These are phyloP conservation scores for Ia io DNA, from an alignment of 2,113 vertebrate genomes.

Conservation along the genomic window DNA sequence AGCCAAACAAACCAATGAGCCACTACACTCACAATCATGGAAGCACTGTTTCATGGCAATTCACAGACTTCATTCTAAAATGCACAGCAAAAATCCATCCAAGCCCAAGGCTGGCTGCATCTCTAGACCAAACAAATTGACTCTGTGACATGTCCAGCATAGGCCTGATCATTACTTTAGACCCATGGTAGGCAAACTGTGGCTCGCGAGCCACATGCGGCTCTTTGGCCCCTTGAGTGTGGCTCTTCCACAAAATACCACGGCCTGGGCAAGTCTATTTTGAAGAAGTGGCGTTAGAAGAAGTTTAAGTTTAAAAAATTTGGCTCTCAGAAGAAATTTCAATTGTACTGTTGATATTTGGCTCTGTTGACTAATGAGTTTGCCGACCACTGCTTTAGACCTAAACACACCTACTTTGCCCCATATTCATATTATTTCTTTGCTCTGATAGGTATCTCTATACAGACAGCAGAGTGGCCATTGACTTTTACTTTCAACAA, in stretches of 20 bases:
- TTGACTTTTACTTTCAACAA: not conserved
- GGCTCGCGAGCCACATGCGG: too few species aligned
- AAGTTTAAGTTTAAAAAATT: too few species aligned
- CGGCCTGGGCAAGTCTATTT: too few species aligned
- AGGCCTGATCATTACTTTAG: not conserved
- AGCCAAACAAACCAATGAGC: not conserved
- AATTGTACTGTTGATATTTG: too few species aligned
- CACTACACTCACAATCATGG: not conserved
- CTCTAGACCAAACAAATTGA: not conserved
- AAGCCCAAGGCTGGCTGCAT: not conserved
- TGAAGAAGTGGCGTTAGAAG: too few species aligned
- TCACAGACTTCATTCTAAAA: not conserved
- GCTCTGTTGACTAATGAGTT: too few species aligned
- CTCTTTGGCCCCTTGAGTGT: too few species aligned
- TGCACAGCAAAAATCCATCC: not conserved
- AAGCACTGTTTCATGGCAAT: not conserved
- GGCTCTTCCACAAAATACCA: too few species aligned
- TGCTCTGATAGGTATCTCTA: not conserved
- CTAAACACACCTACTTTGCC: not conserved
- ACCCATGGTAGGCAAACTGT: not conserved
- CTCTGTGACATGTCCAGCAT: not conserved
- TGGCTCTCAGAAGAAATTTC: too few species aligned
- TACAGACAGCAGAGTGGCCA: not conserved
- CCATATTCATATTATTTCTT: not conserved
- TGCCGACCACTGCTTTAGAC: not conserved